Conservation (phyloP, 2,888 invertebrate species). For the Galerucella calmariensis region DNA sequence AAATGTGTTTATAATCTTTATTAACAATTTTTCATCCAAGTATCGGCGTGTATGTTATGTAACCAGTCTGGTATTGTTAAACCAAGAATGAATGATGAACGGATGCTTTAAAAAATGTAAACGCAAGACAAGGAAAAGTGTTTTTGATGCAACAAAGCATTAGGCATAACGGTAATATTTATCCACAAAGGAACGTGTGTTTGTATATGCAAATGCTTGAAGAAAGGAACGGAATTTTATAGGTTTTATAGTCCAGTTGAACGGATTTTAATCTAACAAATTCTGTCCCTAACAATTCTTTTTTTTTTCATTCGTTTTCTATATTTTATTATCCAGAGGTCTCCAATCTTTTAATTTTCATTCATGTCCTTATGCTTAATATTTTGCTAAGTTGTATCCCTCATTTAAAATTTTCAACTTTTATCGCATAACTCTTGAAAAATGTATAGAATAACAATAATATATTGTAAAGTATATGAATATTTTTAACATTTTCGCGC, state of each 20-base stretch:
- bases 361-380: no score
- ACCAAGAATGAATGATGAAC: conserved; percentile 41
- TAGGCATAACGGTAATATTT: conserved; percentile 40
- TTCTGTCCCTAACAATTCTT: no score
- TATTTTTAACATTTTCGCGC: no score
- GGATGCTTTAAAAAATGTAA: conserved; percentile 37
- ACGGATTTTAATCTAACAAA: background rate
- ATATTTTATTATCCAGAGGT: no score
- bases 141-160: conserved; percentile 42
- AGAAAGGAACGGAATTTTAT: conserved; percentile 32
- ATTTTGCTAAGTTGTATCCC: no score
- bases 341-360: no score
- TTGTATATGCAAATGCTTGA: conserved; percentile 39
- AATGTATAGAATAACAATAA: no score
- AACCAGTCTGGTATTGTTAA: conserved; percentile 35
- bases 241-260: conserved; percentile 38
- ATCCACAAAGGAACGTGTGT: conserved; percentile 39
- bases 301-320: no score
- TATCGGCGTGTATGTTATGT: conserved; percentile 16
- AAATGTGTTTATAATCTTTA: no score
- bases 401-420: no score
- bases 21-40: background rate
- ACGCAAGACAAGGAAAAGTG: conserved; percentile 40
- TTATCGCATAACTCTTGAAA: no score
- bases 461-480: no score